Percentiles rank a stretch among this genome's conserved stretches.
phyloP scores from a whole-genome alignment of 2,113 vertebrate species.

The Alexandromys fortis region DNA sequence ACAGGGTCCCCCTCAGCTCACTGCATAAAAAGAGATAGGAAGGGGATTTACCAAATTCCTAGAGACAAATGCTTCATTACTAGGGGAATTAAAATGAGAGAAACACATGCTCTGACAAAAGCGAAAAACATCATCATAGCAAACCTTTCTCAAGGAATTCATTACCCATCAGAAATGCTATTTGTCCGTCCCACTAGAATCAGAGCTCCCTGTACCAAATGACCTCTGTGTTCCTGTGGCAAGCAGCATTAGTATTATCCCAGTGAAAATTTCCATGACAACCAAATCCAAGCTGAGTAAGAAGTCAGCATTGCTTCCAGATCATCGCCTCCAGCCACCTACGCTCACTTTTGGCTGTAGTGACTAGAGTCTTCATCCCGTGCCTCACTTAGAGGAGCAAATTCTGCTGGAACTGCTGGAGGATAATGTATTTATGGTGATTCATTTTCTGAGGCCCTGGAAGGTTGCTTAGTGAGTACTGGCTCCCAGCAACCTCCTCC shows the following conservation, averaged over 20 bases:
- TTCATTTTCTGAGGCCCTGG: constrained; percentile 24
- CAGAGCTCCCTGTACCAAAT: neutral
- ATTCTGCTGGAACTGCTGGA: neutral
- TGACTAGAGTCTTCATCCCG: neutral
- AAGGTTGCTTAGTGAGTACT: neutral
- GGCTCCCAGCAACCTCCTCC: neutral
- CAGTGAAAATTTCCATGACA: neutral
- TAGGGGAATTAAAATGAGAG: constrained; percentile 35
- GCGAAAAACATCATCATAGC: constrained; percentile 30
- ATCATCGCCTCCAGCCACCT: neutral
- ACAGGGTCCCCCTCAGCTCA: too few relatives aligned
- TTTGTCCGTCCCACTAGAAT: neutral
- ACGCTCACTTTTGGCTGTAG: neutral
- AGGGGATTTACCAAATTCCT: neutral
- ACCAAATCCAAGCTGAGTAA: neutral
- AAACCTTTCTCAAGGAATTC: constrained; percentile 46
- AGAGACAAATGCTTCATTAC: constrained; percentile 28
- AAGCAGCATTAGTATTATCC: neutral
- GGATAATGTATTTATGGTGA: neutral
- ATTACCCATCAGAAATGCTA: neutral
- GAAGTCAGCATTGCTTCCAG: neutral
- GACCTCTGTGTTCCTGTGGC: neutral
- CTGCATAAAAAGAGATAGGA: neutral
- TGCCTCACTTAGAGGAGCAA: neutral
- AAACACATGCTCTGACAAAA: constrained; percentile 1